Conservation (phyloP, 2,888 invertebrate species). For the Melinaea marsaeus region DNA sequence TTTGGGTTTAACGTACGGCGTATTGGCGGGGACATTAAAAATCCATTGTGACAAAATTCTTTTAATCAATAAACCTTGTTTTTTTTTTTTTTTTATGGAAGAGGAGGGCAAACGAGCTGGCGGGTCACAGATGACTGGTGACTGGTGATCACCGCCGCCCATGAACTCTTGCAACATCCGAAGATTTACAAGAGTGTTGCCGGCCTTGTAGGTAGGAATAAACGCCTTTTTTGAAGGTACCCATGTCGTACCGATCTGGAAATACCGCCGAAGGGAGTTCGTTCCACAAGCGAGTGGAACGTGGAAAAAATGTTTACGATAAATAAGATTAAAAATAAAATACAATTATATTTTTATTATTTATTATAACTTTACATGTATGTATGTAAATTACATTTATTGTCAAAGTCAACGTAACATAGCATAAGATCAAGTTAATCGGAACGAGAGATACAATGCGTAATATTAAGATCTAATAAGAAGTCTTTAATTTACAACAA, state of each 20-base stretch:
- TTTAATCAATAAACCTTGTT: slow-evolving; percentile 2
- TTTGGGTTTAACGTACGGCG: slow-evolving; percentile 32
- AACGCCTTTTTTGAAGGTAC: no score
- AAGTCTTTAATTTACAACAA: not conserved
- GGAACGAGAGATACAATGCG: slow-evolving; percentile 26
- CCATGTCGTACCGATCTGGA: no score
- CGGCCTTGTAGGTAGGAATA: no score
- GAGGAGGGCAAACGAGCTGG: no score
- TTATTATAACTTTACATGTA: slow-evolving; percentile 55
- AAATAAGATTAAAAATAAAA: slow-evolving; percentile 25
- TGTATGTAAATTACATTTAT: slow-evolving; percentile 71
- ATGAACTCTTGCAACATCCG: no score
- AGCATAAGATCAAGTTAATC: slow-evolving; percentile 49
- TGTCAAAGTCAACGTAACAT: slow-evolving; percentile 76
- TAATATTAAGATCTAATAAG: not conserved
- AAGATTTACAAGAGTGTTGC: no score
- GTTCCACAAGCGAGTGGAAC: no score
- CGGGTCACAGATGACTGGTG: no score
- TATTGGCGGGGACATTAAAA: slow-evolving; percentile 29
- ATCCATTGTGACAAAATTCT: slow-evolving; percentile 23
- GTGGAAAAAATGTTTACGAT: no score
- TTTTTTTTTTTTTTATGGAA: not conserved
- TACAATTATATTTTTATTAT: slow-evolving; percentile 52
- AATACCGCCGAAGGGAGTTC: no score
- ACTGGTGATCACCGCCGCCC: no score